Percentiles rank a stretch among this genome's conserved stretches.
These are phyloP conservation scores for Trissoscelio sp. DNA, from an alignment of 2,888 invertebrate genomes.

Conservation along the genomic window DNA sequence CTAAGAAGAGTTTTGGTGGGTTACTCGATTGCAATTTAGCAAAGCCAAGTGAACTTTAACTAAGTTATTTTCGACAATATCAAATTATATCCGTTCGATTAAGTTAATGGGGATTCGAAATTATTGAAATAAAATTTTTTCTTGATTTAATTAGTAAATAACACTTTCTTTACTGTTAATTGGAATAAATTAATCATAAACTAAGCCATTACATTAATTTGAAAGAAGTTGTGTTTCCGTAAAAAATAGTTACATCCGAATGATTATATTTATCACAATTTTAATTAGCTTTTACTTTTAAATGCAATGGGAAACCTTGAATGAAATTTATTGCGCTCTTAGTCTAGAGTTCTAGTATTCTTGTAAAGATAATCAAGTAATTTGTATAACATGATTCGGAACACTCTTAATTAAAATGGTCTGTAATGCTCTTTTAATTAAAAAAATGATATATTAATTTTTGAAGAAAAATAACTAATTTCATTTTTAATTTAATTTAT, in stretches of 20 bases:
- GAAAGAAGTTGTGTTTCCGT: constrained; percentile 25
- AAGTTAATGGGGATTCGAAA: no score
- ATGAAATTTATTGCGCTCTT: constrained; percentile 27
- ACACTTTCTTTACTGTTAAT: no score
- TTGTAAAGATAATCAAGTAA: constrained; percentile 4
- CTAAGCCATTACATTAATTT: background rate
- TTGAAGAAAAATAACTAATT: background rate
- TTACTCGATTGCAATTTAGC: constrained; percentile 29
- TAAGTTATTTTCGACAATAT: constrained; percentile 55
- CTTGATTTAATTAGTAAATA: no score
- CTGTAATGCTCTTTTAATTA: background rate
- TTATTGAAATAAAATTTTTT: no score
- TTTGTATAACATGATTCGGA: background rate
- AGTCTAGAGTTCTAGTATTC: background rate
- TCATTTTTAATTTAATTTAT: no score
- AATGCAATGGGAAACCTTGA: constrained; percentile 32
- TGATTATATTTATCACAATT: constrained; percentile 29
- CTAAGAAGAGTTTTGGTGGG: constrained; percentile 35
- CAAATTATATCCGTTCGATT: background rate
- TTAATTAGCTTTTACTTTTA: constrained; percentile 52
- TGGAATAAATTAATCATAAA: background rate
- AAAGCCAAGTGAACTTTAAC: constrained; percentile 33
- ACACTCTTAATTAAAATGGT: constrained; percentile 10
- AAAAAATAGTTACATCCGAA: constrained; percentile 31
- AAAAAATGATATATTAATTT: background rate